Evolutionary conservation across 2,888 invertebrate genomes (phyloP).

Genomic region (Spatulosminthurus flaviceps): DNA sequence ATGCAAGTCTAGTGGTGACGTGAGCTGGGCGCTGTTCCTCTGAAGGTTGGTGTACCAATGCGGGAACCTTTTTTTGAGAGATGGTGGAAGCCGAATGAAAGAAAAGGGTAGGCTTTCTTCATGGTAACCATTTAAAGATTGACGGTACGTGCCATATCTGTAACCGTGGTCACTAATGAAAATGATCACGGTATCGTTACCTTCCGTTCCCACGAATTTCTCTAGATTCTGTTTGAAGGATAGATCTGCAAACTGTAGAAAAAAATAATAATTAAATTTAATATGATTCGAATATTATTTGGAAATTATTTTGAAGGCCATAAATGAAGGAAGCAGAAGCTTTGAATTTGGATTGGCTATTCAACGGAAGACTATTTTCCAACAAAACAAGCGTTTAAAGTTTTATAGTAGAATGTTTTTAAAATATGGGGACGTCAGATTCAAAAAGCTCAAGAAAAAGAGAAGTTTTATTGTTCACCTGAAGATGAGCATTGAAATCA

Average conservation of each 20-base stretch:
- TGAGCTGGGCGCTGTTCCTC: constrained; percentile 74
- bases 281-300: no score
- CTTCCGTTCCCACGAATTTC: not conserved
- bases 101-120: constrained; percentile 81
- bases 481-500: constrained; percentile 63
- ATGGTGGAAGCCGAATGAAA: constrained; percentile 75
- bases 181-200: constrained; percentile 45
- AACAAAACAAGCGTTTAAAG: no score
- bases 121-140: constrained; percentile 77
- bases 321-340: no score
- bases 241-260: not conserved
- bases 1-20: constrained; percentile 80
- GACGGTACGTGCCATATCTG: constrained; percentile 77
- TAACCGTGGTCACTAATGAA: constrained; percentile 80
- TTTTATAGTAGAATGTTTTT: no score
- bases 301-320: no score
- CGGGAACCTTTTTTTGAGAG: constrained; percentile 69
- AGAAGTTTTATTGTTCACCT: constrained; percentile 47
- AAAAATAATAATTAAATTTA: no score
- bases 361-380: no score
- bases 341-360: no score
- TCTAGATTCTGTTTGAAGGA: not conserved
- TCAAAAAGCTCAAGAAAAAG: constrained; percentile 43
- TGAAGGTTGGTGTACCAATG: constrained; percentile 71
- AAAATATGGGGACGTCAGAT: no score